A percentile compares a stretch with the other conserved stretches of the same genome.
These are phyloP conservation scores for Danaus plexippus DNA, from an alignment of 1,140 invertebrate genomes.

Conservation along the genomic window DNA sequence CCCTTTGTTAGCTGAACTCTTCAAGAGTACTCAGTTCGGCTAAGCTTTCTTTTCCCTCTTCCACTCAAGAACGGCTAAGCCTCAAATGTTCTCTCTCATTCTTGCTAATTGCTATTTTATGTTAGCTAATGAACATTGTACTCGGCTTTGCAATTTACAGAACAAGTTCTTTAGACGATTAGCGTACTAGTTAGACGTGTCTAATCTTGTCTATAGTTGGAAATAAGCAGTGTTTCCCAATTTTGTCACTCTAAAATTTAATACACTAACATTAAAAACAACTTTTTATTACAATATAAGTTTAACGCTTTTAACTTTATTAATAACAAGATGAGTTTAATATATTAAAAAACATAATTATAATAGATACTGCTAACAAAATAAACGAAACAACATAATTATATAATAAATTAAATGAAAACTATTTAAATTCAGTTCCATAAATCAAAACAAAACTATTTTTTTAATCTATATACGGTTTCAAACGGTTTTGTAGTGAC, in stretches of 20 bases:
- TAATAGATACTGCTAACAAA: too few species aligned
- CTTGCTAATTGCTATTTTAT: conserved; percentile 57
- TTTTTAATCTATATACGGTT: too few species aligned
- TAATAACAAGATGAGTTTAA: too few species aligned
- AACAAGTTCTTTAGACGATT: conserved; percentile 33
- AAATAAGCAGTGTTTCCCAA: neutral
- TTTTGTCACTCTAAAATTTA: neutral
- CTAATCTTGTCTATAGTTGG: conserved; percentile 14
- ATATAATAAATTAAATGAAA: too few species aligned
- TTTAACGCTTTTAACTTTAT: too few species aligned
- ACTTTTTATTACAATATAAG: too few species aligned
- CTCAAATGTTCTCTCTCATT: conserved; percentile 18
- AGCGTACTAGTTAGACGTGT: conserved; percentile 25
- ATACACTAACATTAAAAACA: too few species aligned
- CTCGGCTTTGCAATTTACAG: conserved; percentile 39
- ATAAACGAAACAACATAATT: too few species aligned
- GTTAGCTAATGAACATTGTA: conserved; percentile 52
- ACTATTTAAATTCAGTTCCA: too few species aligned
- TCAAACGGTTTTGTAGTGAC: too few species aligned
- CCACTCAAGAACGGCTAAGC: conserved; percentile 12
- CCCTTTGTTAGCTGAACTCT: conserved; percentile 46
- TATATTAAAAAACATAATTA: too few species aligned
- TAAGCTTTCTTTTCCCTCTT: conserved; percentile 25
- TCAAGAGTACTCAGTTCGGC: conserved; percentile 44
- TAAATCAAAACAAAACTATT: too few species aligned